Conservation (phyloP, 1,140 invertebrate genomes). For the Sinella curviseta region DNA sequence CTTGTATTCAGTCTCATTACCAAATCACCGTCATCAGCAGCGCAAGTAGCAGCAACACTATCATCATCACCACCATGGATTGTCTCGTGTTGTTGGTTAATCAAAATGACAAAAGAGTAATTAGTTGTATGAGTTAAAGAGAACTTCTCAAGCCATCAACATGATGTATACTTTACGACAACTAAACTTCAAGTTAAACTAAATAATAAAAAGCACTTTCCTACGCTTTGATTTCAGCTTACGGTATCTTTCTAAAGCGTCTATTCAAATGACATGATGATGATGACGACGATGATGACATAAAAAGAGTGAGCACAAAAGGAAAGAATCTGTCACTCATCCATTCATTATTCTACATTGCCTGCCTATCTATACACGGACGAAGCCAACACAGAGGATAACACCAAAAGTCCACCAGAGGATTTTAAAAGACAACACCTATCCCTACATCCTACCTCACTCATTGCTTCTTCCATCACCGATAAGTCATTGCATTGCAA, state of each 20-base stretch:
- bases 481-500: too few relatives aligned
- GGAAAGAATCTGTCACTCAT: background rate
- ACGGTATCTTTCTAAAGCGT: background rate
- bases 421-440: background rate
- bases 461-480: too few relatives aligned
- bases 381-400: background rate
- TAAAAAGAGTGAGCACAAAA: background rate
- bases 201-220: too few relatives aligned
- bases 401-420: background rate
- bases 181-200: too few relatives aligned
- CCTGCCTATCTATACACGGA: background rate
- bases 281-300: background rate
- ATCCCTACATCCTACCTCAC: background rate
- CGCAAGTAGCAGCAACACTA: too few relatives aligned
- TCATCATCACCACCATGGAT: background rate
- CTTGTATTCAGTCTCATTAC: background rate
- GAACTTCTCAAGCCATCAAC: background rate
- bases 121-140: background rate
- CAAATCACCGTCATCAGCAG: background rate
- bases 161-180: background rate
- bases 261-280: background rate
- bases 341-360: background rate
- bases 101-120: slow-evolving; percentile 21
- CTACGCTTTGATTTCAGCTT: too few relatives aligned
- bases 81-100: slow-evolving; percentile 11